phyloP scores from a whole-genome alignment of 2,888 invertebrate genomes.

The Pomacea canaliculata region DNA sequence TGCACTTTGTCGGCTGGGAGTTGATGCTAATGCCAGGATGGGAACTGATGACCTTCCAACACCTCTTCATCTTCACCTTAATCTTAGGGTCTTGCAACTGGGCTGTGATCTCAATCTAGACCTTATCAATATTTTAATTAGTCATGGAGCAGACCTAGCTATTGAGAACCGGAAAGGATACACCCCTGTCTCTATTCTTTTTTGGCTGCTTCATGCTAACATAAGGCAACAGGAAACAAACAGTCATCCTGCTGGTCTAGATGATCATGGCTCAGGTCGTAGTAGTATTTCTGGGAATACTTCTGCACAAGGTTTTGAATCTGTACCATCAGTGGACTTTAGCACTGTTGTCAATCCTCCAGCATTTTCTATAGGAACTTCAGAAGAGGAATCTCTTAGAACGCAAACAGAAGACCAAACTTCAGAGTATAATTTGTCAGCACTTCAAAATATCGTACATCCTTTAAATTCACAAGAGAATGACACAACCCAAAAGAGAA shows the following conservation, averaged over 20 bases:
- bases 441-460: too few relatives aligned
- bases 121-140: not conserved
- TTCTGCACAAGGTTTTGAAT: too few relatives aligned
- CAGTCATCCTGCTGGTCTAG: not conserved
- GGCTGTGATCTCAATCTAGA: not conserved
- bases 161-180: not conserved
- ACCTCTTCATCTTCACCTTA: constrained; percentile 3
- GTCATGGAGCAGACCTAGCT: constrained; percentile 13
- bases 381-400: too few relatives aligned
- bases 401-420: too few relatives aligned
- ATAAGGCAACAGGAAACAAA: constrained; percentile 1
- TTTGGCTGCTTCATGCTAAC: constrained; percentile 12
- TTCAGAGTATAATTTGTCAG: too few relatives aligned
- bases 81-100: not conserved
- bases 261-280: not conserved
- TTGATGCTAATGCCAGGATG: constrained; percentile 8
- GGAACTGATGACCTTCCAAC: constrained; percentile 1
- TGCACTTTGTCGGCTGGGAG: constrained; percentile 5
- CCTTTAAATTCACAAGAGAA: too few relatives aligned
- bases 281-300: too few relatives aligned
- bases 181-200: constrained; percentile 11
- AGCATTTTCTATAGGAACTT: too few relatives aligned
- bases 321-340: too few relatives aligned
- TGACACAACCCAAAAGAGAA: too few relatives aligned
- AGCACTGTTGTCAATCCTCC: too few relatives aligned